Percentiles rank a stretch among this genome's conserved stretches.
phyloP scores from a whole-genome alignment of 2,888 invertebrate species.

The Monopis laevigella region DNA sequence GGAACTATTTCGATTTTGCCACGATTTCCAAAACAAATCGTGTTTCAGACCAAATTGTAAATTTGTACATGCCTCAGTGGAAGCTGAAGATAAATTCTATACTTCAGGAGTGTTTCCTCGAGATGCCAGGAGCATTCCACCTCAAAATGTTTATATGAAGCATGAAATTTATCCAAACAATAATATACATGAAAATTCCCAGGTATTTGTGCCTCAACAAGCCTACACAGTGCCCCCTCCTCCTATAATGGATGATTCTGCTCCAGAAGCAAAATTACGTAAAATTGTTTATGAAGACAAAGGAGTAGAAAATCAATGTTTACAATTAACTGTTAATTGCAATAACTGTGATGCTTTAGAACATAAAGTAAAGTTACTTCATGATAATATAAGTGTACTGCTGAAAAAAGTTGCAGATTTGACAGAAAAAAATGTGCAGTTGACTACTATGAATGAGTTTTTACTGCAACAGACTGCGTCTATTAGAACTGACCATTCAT shows the following conservation, averaged over 20 bases:
- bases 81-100: constrained; percentile 76
- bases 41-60: constrained; percentile 71
- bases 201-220: constrained; percentile 24
- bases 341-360: constrained; percentile 47
- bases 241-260: constrained; percentile 45
- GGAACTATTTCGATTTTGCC: constrained; percentile 62
- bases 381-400: constrained; percentile 59
- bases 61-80: constrained; percentile 74
- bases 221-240: constrained; percentile 34
- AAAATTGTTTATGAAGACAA: constrained; percentile 41
- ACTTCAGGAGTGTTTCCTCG: constrained; percentile 70
- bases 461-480: constrained; percentile 51
- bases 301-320: constrained; percentile 36
- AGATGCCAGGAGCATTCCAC: constrained; percentile 26
- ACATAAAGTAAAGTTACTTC: constrained; percentile 51
- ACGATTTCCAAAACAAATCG: constrained; percentile 76
- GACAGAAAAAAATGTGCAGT: constrained; percentile 52
- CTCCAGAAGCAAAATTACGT: constrained; percentile 53
- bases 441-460: constrained; percentile 61
- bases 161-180: not conserved
- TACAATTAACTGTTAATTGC: constrained; percentile 35
- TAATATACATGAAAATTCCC: constrained; percentile 27
- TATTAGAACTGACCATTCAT: constrained; percentile 47
- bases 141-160: not conserved
- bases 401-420: constrained; percentile 53